These are phyloP conservation scores for Cacoxenus indagator DNA, from an alignment of 2,888 invertebrate genomes.

Conservation along the genomic window DNA sequence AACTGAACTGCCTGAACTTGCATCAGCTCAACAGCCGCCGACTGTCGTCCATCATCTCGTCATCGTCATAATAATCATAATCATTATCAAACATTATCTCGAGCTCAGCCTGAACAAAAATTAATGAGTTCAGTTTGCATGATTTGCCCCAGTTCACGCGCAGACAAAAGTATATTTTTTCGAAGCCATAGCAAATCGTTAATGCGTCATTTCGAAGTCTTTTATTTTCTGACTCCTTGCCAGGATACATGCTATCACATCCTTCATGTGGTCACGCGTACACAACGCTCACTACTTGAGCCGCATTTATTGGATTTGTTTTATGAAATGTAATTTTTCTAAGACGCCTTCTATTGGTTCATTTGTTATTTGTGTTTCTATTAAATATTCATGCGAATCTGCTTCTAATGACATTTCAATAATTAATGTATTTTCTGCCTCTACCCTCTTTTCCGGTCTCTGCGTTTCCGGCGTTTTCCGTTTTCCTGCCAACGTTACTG, in stretches of 20 bases:
- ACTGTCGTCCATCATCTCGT: neutral
- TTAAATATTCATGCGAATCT: conserved; percentile 64
- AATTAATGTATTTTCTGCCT: conserved; percentile 62
- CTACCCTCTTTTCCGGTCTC: conserved; percentile 15
- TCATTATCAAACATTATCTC: conserved; percentile 6
- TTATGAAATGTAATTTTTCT: neutral
- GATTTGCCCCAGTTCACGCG: conserved; percentile 42
- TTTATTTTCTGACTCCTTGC: conserved; percentile 4
- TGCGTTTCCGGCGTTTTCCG: neutral
- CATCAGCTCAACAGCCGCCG: neutral
- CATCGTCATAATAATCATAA: neutral
- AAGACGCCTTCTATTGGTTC: conserved; percentile 12
- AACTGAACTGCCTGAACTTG: neutral
- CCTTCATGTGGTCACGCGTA: conserved; percentile 56
- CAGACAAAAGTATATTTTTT: neutral
- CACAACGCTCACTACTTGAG: conserved; percentile 22
- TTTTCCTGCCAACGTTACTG: conserved; percentile 24
- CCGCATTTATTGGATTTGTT: neutral
- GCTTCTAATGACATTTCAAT: conserved; percentile 66
- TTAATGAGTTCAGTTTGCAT: conserved; percentile 40
- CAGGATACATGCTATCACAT: conserved; percentile 32
- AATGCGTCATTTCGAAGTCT: conserved; percentile 41
- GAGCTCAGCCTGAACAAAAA: neutral
- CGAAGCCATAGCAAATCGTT: conserved; percentile 24
- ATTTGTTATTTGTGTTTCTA: conserved; percentile 19